Base-by-base conservation (phyloP, 1,140 invertebrate species). In the Lycorma delicatula region DNA sequence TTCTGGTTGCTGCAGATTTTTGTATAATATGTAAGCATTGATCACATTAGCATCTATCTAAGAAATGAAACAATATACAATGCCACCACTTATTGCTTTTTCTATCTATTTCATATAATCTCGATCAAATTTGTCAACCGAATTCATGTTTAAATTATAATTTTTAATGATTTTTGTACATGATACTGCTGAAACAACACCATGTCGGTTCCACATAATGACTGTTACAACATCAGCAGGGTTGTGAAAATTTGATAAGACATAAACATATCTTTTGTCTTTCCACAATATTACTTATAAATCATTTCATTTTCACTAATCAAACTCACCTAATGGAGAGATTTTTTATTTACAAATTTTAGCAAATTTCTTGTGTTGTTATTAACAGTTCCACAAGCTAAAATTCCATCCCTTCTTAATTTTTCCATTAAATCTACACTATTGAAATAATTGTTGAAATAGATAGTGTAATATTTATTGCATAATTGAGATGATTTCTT, bases 71-170 rank as follows among this genome's bases (percentile, higher is more conserved):
- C n/a, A n/a, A n/a, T 44, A 72, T 62, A 49, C 60, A 60, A 36
- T 70, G 67, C 66, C 68, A 73, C 68, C 71, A 72, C 63, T 71
- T 73, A 22, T 48, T 60, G 29, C 52, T 63, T 61, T 72, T 71
- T 56, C 71, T 61, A 53, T 69, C 57, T 23, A 70, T 63, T 54
- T 67, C 61, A 59, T 72, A 73, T 9, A 58, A 44, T 16, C 54
- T 56, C 54, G 58, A 73, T 69, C 31, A 63, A 58, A 58, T 69
- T n/a, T 69, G 58, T 74, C 70, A 9, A 73, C 70, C 54, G 57
- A 68, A 20, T 65, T 64, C 70, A 73, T 73, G 55, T 72, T 53
- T 46, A 58, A 51, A 57, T 71, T 72, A 54, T 72, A 74, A 55
- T 72, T 63, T 20, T 63, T 66, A 6, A 71, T 58, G 2, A 67